Percentiles rank a stretch among this genome's conserved stretches.
These are phyloP conservation scores for Luperina nickerlii DNA, from an alignment of 2,888 invertebrate species.

Conservation along the genomic window DNA sequence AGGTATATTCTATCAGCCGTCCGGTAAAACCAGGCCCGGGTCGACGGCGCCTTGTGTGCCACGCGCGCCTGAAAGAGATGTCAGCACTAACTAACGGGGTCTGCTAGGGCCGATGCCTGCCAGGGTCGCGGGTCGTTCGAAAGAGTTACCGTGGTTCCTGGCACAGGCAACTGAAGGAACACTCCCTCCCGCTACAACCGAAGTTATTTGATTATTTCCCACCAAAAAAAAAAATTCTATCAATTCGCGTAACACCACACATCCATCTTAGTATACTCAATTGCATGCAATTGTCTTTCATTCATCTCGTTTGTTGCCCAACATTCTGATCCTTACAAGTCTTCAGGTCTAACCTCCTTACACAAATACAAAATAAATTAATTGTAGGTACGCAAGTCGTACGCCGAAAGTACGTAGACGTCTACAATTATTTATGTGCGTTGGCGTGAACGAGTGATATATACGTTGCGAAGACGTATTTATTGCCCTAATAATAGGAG, in stretches of 20 bases:
- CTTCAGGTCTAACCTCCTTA: not conserved
- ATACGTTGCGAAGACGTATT: slow-evolving; percentile 73
- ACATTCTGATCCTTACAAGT: not conserved
- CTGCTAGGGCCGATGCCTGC: too few relatives aligned
- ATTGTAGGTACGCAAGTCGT: slow-evolving; percentile 54
- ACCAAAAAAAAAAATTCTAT: not conserved
- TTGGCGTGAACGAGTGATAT: slow-evolving; percentile 64
- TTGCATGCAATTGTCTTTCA: not conserved
- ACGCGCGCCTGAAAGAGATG: too few relatives aligned
- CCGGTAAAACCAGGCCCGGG: too few relatives aligned
- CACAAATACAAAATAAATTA: slow-evolving; percentile 64
- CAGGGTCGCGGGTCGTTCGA: too few relatives aligned
- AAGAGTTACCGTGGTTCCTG: too few relatives aligned
- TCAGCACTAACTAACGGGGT: too few relatives aligned
- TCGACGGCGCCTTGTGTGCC: too few relatives aligned
- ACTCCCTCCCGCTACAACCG: too few relatives aligned
- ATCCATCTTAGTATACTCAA: not conserved
- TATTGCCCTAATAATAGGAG: slow-evolving; percentile 66
- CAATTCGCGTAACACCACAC: too few relatives aligned
- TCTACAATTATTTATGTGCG: slow-evolving; percentile 70
- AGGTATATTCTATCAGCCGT: too few relatives aligned
- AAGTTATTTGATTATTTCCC: too few relatives aligned
- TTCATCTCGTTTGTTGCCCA: not conserved
- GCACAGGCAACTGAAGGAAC: too few relatives aligned
- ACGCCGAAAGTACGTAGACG: slow-evolving; percentile 59